Evolutionary conservation across 2,797 vertebrate genomes (phyloP).

Genomic region (Botia kubotai): DNA sequence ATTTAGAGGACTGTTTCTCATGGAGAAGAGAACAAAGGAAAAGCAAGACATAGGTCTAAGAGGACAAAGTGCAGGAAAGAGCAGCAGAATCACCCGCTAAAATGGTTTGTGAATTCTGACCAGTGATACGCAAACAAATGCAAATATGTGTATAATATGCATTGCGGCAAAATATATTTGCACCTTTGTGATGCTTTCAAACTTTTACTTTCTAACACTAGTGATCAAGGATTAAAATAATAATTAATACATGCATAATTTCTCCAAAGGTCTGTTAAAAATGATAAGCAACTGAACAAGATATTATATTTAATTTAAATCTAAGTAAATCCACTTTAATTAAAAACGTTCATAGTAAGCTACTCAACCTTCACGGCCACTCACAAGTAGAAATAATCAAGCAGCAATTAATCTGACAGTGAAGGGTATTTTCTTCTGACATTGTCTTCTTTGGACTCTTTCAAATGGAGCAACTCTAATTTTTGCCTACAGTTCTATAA

Average conservation of each 20-base stretch:
- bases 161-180: not conserved
- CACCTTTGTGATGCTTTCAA: not conserved
- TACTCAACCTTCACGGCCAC: constrained; percentile 79
- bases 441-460: constrained; percentile 68
- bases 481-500: constrained; percentile 78
- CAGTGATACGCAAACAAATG: not conserved
- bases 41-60: constrained; percentile 11
- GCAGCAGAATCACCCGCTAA: not conserved
- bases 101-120: not conserved
- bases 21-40: constrained; percentile 40
- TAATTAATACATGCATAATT: constrained; percentile 38
- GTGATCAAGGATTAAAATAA: constrained; percentile 33
- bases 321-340: constrained; percentile 82
- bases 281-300: constrained; percentile 77
- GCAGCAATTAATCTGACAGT: constrained; percentile 67
- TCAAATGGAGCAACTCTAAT: constrained; percentile 67
- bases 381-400: constrained; percentile 78
- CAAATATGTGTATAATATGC: not conserved
- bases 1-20: constrained; percentile 48
- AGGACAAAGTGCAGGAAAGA: constrained; percentile 8
- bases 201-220: constrained; percentile 26
- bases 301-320: constrained; percentile 80
- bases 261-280: constrained; percentile 45
- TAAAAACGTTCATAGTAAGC: constrained; percentile 83
- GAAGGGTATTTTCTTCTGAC: constrained; percentile 66